These are phyloP conservation scores for Scelioninae gen. 2 DNA, from an alignment of 2,888 invertebrate species.

Conservation along the genomic window DNA sequence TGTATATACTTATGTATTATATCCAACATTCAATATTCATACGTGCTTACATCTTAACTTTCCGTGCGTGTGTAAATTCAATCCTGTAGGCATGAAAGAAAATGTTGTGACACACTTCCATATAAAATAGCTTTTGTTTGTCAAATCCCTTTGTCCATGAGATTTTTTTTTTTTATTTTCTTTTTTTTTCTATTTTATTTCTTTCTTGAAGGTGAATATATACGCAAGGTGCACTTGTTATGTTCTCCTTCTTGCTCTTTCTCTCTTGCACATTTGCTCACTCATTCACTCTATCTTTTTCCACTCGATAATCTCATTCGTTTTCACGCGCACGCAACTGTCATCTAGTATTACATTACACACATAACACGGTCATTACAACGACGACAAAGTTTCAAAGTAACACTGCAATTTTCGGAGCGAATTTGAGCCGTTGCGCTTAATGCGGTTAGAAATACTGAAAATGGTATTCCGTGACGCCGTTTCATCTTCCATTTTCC, in stretches of 20 bases:
- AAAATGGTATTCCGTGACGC: slow-evolving; percentile 15
- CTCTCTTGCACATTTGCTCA: slow-evolving; percentile 30
- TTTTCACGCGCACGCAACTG: slow-evolving; percentile 23
- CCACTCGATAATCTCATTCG: slow-evolving; percentile 6
- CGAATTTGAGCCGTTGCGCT: slow-evolving; percentile 35
- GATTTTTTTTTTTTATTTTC: slow-evolving; percentile 33
- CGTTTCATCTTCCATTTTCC: neutral
- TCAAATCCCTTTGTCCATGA: slow-evolving; percentile 66
- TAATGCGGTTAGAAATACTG: slow-evolving; percentile 35
- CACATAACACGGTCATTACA: slow-evolving; percentile 59
- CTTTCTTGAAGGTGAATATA: slow-evolving; percentile 46
- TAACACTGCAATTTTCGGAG: slow-evolving; percentile 23
- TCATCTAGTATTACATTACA: slow-evolving; percentile 46
- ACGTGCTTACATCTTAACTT: slow-evolving; percentile 65
- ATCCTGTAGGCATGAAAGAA: slow-evolving; percentile 64
- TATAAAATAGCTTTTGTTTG: slow-evolving; percentile 66
- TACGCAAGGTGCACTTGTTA: slow-evolving; percentile 64
- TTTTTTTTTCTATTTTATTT: slow-evolving; percentile 13
- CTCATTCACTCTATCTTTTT: slow-evolving; percentile 35
- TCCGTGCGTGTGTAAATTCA: slow-evolving; percentile 65
- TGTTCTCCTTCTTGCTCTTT: slow-evolving; percentile 19
- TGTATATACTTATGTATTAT: slow-evolving; percentile 65
- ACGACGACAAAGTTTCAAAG: slow-evolving; percentile 48
- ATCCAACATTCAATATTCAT: slow-evolving; percentile 70
- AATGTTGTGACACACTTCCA: slow-evolving; percentile 66